Evolutionary conservation across 2,888 invertebrate species (phyloP), one percentile per base, ranked within the genome.

Genomic region (Cataglyphis cursor): DNA sequence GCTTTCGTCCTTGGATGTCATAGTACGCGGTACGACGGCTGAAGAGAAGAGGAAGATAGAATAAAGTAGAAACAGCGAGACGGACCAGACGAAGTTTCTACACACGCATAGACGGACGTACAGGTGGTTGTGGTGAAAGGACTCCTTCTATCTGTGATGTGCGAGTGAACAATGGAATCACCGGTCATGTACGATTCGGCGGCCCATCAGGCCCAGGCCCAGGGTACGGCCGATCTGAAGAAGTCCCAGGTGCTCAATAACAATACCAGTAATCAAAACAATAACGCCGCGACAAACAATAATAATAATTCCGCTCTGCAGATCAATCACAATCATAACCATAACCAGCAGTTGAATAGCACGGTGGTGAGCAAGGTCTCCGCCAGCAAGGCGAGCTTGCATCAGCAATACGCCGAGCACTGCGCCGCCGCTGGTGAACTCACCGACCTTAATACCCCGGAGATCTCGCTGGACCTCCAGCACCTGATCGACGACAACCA

Each of bases 401-500:
- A 97, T 92, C 96, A 97, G 84, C 96, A 97, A 90, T 97, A 97
- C 95, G 97, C 97, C 85, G 97, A 97, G 83, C 97, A 97, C 85
- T 95, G 94, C 86, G 95, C 95, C 57, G 95, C 95, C 35, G 96
- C 96, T 84, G 96, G 96, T 62, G 98, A 98, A 93, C 95, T 98
- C 86, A 97, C 98, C 94, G 98, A 98, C 95, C 96, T 99, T 93
- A 98, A 98, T 95, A 97, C 98, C 83, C 98, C 98, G 90, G 99
- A 99, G 95, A 98, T 99, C 94, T 98, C 98, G 88, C 96, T 99
- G 93, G 99, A 99, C 94, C 96, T 99, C 89, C 98, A 99, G 94
- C 97, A 98, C 95, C 96, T 99, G 92, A 98, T 99, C 93, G 98
- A 98, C 95, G 98, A 98, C 95, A 96, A 96, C 44, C 98, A 98